Evolutionary conservation across 2,797 vertebrate genomes (phyloP).

Genomic region (Propithecus perrieri): DNA sequence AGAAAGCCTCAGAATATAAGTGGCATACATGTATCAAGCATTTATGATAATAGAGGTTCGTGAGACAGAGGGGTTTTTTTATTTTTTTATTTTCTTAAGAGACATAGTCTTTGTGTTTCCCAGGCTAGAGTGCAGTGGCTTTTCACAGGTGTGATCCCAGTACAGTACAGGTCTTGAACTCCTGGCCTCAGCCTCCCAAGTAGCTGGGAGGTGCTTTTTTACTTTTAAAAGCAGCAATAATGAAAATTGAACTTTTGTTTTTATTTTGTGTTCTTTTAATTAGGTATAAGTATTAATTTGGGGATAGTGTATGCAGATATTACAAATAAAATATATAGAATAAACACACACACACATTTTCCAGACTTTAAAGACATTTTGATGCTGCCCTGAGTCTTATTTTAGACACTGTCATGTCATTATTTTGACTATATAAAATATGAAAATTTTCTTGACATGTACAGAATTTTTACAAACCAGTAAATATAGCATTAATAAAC

Average conservation of each 20-base stretch:
- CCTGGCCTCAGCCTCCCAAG: not conserved
- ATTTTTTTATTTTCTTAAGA: not conserved
- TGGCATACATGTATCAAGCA: not conserved
- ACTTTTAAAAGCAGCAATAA: not conserved
- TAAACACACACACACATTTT: not conserved
- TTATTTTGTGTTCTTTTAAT: not conserved
- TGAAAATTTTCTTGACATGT: not conserved
- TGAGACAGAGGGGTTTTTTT: not conserved
- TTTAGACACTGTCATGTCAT: not conserved
- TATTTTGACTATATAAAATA: not conserved
- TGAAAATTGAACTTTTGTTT: not conserved
- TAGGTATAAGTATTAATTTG: not conserved
- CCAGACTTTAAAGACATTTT: not conserved
- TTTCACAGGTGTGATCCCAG: not conserved
- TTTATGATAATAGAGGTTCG: not conserved
- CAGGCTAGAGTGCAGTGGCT: not conserved
- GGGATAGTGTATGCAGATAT: not conserved
- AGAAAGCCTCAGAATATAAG: not conserved
- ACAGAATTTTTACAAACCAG: not conserved
- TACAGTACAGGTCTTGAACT: not conserved
- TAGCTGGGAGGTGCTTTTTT: not conserved
- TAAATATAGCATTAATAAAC: not conserved
- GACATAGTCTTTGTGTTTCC: not conserved
- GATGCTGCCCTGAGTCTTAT: not conserved
- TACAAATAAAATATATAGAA: constrained; percentile 4